These are phyloP conservation scores for Lycocorax pyrrhopterus DNA, from an alignment of 2,113 vertebrate species.

Conservation along the genomic window DNA sequence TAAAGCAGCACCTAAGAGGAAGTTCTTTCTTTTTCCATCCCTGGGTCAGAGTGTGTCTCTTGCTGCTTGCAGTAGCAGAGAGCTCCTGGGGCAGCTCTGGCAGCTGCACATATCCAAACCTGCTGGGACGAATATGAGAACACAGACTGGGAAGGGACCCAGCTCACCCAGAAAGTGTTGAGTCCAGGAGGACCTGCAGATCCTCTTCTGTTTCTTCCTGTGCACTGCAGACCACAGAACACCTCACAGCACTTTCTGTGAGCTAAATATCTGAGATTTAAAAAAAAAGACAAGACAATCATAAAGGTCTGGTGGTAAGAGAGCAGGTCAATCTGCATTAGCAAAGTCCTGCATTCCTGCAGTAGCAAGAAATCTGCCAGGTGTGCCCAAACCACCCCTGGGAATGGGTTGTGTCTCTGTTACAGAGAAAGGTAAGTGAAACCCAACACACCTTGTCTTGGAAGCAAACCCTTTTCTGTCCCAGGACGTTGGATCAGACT, in stretches of 20 bases:
- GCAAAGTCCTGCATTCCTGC: neutral
- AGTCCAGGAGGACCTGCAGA: neutral
- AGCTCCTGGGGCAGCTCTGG: neutral
- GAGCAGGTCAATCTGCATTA: neutral
- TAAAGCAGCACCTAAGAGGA: neutral
- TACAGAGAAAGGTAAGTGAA: neutral
- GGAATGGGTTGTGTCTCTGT: neutral
- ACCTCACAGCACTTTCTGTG: neutral
- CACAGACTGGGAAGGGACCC: neutral
- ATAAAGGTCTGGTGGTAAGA: neutral
- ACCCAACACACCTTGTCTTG: neutral
- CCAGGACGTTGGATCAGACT: neutral
- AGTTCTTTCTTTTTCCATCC: neutral
- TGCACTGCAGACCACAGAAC: neutral
- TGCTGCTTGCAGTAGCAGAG: neutral
- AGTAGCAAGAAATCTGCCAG: neutral
- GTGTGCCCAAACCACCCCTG: neutral
- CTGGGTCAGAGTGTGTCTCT: neutral
- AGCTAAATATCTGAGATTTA: neutral
- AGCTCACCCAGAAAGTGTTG: neutral
- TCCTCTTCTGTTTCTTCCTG: neutral
- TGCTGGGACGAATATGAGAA: neutral
- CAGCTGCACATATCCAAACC: neutral
- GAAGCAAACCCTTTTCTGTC: neutral
- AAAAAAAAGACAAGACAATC: neutral